phyloP scores from a whole-genome alignment of 2,113 vertebrate genomes.

The Aegithalos caudatus region DNA sequence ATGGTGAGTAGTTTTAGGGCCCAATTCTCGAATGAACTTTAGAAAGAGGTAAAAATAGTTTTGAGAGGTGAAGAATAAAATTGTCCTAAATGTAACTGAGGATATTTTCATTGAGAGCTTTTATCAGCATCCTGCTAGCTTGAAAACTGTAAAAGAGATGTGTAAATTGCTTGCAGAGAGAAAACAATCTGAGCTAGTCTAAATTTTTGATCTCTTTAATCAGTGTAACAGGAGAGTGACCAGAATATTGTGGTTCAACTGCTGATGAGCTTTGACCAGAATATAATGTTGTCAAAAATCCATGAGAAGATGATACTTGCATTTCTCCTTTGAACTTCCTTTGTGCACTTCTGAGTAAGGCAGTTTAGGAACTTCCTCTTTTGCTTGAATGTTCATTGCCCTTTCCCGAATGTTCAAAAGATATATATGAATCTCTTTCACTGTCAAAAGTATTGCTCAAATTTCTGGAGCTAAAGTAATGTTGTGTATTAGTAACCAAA shows the following conservation, averaged over 20 bases:
- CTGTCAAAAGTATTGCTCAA: not conserved
- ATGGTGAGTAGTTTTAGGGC: not conserved
- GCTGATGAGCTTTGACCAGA: not conserved
- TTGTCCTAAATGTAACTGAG: not conserved
- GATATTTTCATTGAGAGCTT: not conserved
- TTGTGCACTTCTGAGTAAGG: not conserved
- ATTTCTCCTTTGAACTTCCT: not conserved
- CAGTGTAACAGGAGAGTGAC: not conserved
- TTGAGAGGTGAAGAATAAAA: not conserved
- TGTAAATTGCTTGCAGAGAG: not conserved
- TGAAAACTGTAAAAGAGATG: not conserved
- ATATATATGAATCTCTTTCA: not conserved
- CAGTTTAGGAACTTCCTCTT: not conserved
- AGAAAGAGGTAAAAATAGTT: not conserved
- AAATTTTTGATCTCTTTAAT: not conserved
- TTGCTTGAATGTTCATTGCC: not conserved
- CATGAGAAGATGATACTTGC: not conserved
- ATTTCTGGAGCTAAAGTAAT: not conserved
- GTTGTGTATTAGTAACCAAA: not conserved
- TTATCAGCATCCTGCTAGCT: not conserved
- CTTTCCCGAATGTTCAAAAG: not conserved
- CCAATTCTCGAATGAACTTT: not conserved
- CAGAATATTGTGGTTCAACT: not conserved
- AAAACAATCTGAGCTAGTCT: not conserved
- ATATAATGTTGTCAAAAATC: not conserved